These are phyloP conservation scores for Neodiprion lecontei DNA, from an alignment of 1,140 invertebrate species.

Conservation along the genomic window DNA sequence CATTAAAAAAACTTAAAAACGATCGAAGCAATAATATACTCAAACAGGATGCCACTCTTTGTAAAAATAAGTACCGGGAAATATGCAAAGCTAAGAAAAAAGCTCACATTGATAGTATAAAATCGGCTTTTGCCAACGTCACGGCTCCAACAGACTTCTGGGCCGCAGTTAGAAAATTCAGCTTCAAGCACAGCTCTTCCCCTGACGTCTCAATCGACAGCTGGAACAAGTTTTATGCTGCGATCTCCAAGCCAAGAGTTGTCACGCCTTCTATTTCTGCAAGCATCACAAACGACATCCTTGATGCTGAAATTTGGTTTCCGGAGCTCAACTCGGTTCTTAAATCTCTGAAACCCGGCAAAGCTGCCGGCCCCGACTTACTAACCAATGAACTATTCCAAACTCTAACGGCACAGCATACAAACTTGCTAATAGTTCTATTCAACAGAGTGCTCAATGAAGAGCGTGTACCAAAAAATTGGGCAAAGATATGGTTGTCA, in stretches of 20 bases:
- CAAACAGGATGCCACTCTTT: constrained; percentile 1
- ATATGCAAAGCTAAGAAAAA: too few species aligned
- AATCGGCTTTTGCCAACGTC: too few species aligned
- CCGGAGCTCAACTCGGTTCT: constrained; percentile 16
- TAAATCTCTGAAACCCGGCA: constrained; percentile 12
- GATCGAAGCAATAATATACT: background rate
- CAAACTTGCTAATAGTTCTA: constrained; percentile 11
- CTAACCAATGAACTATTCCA: constrained; percentile 22
- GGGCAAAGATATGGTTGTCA: constrained; percentile 16
- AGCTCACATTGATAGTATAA: too few species aligned
- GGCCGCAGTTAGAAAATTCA: constrained; percentile 10
- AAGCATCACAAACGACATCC: background rate
- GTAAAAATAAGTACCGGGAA: background rate
- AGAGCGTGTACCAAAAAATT: constrained; percentile 16
- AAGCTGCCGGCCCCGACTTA: constrained; percentile 19
- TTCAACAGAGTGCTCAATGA: constrained; percentile 20
- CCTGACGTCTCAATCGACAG: background rate
- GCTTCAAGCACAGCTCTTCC: background rate
- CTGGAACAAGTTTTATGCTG: constrained; percentile 11
- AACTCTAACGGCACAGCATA: background rate
- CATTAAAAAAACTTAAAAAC: background rate
- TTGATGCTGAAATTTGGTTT: constrained; percentile 16
- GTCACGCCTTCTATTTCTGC: background rate
- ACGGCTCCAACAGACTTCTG: constrained; percentile 10
- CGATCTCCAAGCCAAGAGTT: background rate